Percentiles rank a stretch among this genome's conserved stretches.
These are phyloP conservation scores for Ovis aries DNA, from an alignment of 2,113 vertebrate species.

Conservation along the genomic window DNA sequence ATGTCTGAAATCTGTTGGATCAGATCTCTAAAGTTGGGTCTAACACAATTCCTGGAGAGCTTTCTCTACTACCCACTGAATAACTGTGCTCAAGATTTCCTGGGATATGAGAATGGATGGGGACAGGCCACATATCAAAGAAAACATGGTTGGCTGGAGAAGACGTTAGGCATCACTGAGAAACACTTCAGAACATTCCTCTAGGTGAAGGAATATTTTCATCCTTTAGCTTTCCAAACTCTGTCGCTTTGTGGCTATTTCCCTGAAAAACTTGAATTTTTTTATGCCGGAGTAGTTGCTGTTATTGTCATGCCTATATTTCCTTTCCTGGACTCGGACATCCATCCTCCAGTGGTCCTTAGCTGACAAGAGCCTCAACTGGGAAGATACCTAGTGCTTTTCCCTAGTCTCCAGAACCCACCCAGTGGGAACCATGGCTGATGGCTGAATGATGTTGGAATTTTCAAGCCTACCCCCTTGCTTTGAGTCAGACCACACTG, in stretches of 20 bases:
- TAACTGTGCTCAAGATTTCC: background rate
- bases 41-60: background rate
- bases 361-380: background rate
- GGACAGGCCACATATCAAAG: background rate
- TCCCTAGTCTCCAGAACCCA: background rate
- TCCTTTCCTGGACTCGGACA: background rate
- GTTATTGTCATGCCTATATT: background rate
- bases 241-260: background rate
- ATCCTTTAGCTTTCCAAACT: background rate
- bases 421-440: background rate
- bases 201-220: background rate
- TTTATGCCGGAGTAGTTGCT: background rate
- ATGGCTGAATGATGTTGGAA: background rate
- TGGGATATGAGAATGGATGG: background rate
- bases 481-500: background rate
- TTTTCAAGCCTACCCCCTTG: background rate
- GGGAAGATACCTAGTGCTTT: background rate
- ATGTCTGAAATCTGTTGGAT: background rate
- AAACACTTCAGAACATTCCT: background rate
- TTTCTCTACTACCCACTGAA: background rate
- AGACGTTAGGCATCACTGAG: background rate
- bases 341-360: background rate
- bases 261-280: background rate
- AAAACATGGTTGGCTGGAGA: background rate
- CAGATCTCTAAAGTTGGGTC: background rate